phyloP scores from a whole-genome alignment of 2,113 vertebrate genomes.

The Chauna torquata region DNA sequence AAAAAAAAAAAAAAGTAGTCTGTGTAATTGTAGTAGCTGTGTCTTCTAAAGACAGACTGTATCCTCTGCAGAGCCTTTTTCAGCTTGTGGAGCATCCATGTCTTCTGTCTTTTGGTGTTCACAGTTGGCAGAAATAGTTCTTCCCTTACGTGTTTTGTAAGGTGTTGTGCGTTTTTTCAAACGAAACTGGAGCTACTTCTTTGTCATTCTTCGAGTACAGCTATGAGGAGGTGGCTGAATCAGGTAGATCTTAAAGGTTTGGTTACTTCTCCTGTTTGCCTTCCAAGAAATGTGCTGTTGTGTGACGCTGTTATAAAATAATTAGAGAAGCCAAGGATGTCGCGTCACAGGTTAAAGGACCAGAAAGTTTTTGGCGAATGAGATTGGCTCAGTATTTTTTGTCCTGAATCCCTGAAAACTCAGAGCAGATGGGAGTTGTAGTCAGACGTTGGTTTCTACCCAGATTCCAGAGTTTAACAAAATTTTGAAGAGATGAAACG shows the following conservation, averaged over 20 bases:
- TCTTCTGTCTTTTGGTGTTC: background rate
- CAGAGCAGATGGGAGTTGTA: background rate
- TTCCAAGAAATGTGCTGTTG: background rate
- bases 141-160: background rate
- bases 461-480: background rate
- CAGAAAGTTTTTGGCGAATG: background rate
- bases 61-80: background rate
- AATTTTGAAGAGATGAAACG: background rate
- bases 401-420: background rate
- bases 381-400: background rate
- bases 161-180: background rate
- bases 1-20: background rate
- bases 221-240: background rate
- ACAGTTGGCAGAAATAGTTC: background rate
- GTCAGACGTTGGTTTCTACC: background rate
- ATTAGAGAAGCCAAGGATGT: background rate
- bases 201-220: background rate
- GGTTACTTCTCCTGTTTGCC: background rate
- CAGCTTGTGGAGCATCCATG: background rate
- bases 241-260: background rate
- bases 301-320: too few relatives aligned
- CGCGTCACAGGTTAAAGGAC: accelerated
- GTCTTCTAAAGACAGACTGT: background rate
- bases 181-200: background rate
- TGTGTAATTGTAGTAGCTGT: background rate